Base-by-base conservation (phyloP, 2,113 vertebrate genomes). In the Donacobius atricapilla region DNA sequence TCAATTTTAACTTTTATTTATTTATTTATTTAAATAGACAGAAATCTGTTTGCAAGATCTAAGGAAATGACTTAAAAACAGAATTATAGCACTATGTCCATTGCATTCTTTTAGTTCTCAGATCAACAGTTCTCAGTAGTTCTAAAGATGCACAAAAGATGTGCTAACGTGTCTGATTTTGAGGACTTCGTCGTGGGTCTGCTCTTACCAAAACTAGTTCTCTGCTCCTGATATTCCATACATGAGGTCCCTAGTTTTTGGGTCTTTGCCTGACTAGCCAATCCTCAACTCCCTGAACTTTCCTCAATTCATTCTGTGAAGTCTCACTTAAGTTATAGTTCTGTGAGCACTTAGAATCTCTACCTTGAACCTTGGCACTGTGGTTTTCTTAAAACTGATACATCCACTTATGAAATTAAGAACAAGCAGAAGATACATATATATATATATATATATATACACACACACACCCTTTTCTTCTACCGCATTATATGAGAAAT, bases 391-490 rank as follows among this genome's bases (percentile, higher is more conserved):
- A 65, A 45, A 92, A 61, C 8, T 39, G 11, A 27, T 63, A 31
- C 2, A 65, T 2, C 7, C 1, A 13, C 13, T 50, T 5, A 5
- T 5, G 20, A 85, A 69, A 61, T 33, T 53, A 45, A 30, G 27
- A 89, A 45, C 4, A 61, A 70, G 9, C 3, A 27, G 13, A 81
- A 82, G 10, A 77, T 15, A 58, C 28, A n/a, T 7, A 31, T 9
- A 58, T 6, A n/a, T 2, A 20, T 2, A 35, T 2, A 53, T 3
- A 20, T 2, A 56, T 4, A 12, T 2, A 15, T 1, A 22, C 1
- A 10, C 1, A 35, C 0, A 35, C 3, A 76, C 15, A 20, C 0
- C 3, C 81, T 80, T 66, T 87, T 5, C 15, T 77, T 53, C 24
- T 65, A 18, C 6, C 4, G 9, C 33, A 47, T 22, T 11, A 30